phyloP scores from a whole-genome alignment of 2,888 invertebrate species.

The Aquatica leii region DNA sequence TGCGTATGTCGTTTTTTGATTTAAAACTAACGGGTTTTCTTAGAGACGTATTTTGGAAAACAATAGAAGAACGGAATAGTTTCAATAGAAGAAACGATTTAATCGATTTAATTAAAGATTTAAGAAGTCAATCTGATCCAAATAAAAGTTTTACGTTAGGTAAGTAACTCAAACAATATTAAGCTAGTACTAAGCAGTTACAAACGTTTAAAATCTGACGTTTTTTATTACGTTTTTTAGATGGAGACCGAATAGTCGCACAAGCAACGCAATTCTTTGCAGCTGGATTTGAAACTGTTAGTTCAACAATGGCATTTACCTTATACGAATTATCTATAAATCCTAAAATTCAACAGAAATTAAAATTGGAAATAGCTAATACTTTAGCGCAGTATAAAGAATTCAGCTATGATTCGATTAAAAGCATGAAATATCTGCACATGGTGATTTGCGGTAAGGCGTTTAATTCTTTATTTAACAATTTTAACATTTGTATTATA shows the following conservation, averaged over 20 bases:
- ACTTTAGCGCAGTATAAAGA: slow-evolving; percentile 57
- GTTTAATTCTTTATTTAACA: not conserved
- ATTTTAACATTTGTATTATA: slow-evolving; percentile 43
- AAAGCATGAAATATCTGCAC: slow-evolving; percentile 66
- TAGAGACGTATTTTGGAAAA: slow-evolving; percentile 47
- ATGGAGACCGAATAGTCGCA: slow-evolving; percentile 66
- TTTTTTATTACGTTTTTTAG: slow-evolving; percentile 54
- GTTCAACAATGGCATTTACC: slow-evolving; percentile 65
- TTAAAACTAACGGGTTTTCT: slow-evolving; percentile 47
- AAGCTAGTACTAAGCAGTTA: no score
- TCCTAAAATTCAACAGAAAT: slow-evolving; percentile 63
- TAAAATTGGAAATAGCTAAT: slow-evolving; percentile 62
- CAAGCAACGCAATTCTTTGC: slow-evolving; percentile 68
- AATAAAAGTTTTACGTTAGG: slow-evolving; percentile 29
- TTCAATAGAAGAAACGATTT: slow-evolving; percentile 50
- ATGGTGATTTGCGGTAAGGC: slow-evolving; percentile 64
- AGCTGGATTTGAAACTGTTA: slow-evolving; percentile 70
- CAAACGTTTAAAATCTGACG: not conserved
- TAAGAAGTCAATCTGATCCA: slow-evolving; percentile 6
- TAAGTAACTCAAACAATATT: slow-evolving; percentile 46
- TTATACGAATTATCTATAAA: slow-evolving; percentile 66
- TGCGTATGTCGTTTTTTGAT: slow-evolving; percentile 48
- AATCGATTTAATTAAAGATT: slow-evolving; percentile 47
- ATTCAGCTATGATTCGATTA: slow-evolving; percentile 63
- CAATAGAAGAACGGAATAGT: slow-evolving; percentile 48